phyloP scores from a whole-genome alignment of 2,797 vertebrate species.

The Sebastes minor region DNA sequence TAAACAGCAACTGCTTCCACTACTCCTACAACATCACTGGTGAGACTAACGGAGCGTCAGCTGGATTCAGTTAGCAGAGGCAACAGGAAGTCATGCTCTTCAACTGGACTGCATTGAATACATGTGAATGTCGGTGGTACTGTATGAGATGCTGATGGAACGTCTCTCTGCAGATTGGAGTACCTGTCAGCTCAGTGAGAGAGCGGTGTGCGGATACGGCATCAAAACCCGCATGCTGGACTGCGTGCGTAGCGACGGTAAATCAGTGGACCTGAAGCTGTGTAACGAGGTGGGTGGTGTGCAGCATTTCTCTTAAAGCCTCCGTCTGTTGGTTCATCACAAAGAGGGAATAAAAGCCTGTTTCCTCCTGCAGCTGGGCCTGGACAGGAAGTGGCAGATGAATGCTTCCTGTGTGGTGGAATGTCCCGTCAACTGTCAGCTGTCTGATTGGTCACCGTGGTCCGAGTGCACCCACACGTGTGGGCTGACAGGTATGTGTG shows the following conservation, averaged over 20 bases:
- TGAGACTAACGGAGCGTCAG: conserved; percentile 54
- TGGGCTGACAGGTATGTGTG: conserved; percentile 74
- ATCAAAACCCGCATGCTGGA: conserved; percentile 96
- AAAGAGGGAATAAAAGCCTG: neutral
- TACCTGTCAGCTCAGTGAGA: conserved; percentile 94
- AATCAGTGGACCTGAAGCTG: conserved; percentile 92
- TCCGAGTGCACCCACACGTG: conserved; percentile 91
- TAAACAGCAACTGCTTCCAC: conserved; percentile 96
- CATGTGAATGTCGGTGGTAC: neutral
- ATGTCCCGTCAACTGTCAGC: conserved; percentile 95
- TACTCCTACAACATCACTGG: conserved; percentile 96
- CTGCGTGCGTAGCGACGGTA: conserved; percentile 95
- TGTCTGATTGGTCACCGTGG: conserved; percentile 95
- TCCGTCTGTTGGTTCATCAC: neutral
- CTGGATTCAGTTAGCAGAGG: no score
- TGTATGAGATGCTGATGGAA: neutral
- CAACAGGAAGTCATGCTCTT: neutral
- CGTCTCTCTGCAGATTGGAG: conserved; percentile 89
- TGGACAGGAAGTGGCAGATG: conserved; percentile 96
- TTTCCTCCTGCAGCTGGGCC: conserved; percentile 75
- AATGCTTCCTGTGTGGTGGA: conserved; percentile 92
- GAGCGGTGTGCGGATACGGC: conserved; percentile 92
- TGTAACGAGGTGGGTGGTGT: conserved; percentile 88
- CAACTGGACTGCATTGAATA: neutral
- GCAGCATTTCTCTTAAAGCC: neutral